Evolutionary conservation across 2,797 vertebrate species (phyloP).

Genomic region (Bradypodion pumilum): DNA sequence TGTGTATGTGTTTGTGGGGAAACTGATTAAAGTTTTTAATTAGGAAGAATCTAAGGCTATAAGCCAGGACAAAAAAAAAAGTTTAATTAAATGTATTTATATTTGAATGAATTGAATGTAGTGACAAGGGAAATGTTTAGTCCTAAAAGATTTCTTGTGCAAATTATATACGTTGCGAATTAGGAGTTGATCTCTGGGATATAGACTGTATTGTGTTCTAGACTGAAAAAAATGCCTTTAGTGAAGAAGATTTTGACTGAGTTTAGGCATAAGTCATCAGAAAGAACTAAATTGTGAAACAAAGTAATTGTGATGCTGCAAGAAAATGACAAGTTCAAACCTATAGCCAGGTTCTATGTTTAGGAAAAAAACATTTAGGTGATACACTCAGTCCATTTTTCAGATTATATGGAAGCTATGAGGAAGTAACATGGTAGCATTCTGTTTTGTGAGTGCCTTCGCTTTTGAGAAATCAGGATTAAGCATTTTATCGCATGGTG

Average conservation of each 20-base stretch:
- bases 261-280: background rate
- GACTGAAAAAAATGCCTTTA: background rate
- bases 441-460: too few species aligned
- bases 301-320: background rate
- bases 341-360: background rate
- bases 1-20: slow-evolving; percentile 60
- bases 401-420: too few species aligned
- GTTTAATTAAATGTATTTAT: slow-evolving; percentile 52
- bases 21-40: slow-evolving; percentile 63
- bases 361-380: background rate
- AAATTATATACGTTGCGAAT: slow-evolving; percentile 1
- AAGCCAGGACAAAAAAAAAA: slow-evolving; percentile 60
- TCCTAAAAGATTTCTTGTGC: slow-evolving; percentile 25
- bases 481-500: too few species aligned
- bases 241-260: background rate
- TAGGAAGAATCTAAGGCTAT: slow-evolving; percentile 63
- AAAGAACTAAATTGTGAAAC: background rate
- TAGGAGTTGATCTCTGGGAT: background rate
- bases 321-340: background rate
- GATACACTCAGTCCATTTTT: too few species aligned
- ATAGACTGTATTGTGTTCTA: background rate
- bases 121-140: slow-evolving; percentile 3
- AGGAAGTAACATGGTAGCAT: too few species aligned
- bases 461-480: too few species aligned
- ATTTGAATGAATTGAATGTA: slow-evolving; percentile 53